A percentile compares a stretch with the other conserved stretches of the same genome.
phyloP scores from a whole-genome alignment of 1,140 invertebrate species.

The Drosophila kanapiae region DNA sequence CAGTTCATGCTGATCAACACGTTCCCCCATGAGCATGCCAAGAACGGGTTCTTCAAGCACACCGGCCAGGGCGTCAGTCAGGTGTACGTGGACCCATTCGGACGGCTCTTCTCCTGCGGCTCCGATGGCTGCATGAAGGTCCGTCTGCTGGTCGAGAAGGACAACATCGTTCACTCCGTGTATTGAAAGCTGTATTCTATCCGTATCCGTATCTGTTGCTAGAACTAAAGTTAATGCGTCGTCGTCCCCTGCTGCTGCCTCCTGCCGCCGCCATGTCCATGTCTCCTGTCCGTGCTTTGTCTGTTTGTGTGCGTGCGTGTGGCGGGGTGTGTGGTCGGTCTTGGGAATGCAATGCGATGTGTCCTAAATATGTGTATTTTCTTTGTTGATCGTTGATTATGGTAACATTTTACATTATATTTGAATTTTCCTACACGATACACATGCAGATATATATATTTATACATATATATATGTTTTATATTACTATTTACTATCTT shows the following conservation, averaged over 20 bases:
- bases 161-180: constrained; percentile 79
- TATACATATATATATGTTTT: constrained; percentile 29
- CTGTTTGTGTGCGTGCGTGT: constrained; percentile 18
- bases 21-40: constrained; percentile 96
- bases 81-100: constrained; percentile 94
- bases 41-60: constrained; percentile 97
- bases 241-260: background rate
- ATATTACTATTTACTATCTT: constrained; percentile 23
- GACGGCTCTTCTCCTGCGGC: constrained; percentile 98
- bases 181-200: constrained; percentile 67
- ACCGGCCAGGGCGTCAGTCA: constrained; percentile 98
- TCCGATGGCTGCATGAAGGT: constrained; percentile 99
- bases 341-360: background rate
- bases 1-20: constrained; percentile 94
- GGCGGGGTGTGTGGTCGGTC: background rate
- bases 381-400: constrained; percentile 80
- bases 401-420: constrained; percentile 54
- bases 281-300: constrained; percentile 18
- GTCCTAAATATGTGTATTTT: constrained; percentile 58
- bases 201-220: constrained; percentile 11
- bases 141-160: constrained; percentile 90
- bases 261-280: constrained; percentile 6
- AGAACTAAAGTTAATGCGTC: constrained; percentile 1
- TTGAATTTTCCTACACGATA: constrained; percentile 50
- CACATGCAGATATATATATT: constrained; percentile 41